phyloP scores from a whole-genome alignment of 2,888 invertebrate genomes.

The Tenodera sinensis region DNA sequence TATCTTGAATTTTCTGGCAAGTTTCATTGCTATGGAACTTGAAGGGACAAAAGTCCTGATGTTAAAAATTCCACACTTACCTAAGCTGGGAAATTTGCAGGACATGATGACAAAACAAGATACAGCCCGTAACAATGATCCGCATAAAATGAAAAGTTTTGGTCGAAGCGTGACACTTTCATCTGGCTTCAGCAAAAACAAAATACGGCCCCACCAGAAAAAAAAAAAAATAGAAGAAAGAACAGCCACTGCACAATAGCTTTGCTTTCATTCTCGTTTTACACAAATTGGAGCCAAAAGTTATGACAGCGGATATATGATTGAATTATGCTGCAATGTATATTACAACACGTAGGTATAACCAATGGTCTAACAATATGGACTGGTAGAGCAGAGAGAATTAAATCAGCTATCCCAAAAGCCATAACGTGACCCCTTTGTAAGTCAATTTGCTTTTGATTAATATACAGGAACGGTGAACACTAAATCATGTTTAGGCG shows the following conservation, averaged over 20 bases:
- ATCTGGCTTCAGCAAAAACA: background rate
- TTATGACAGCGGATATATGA: background rate
- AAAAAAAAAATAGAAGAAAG: background rate
- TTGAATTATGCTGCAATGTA: background rate
- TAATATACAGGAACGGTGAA: background rate
- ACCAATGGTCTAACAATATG: background rate
- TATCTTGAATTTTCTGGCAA: too few relatives aligned
- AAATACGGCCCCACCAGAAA: background rate
- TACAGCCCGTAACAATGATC: background rate
- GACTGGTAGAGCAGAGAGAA: background rate
- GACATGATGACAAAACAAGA: background rate
- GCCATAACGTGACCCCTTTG: background rate
- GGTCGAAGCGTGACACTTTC: background rate
- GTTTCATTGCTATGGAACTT: too few relatives aligned
- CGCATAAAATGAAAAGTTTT: background rate
- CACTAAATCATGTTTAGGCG: background rate
- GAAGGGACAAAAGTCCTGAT: too few relatives aligned
- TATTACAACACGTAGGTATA: background rate
- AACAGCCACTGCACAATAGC: background rate
- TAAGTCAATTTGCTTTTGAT: background rate
- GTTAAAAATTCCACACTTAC: too few relatives aligned
- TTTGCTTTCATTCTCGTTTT: background rate
- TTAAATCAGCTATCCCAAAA: background rate
- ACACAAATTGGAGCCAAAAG: background rate
- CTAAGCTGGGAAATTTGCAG: background rate